Evolutionary conservation across 2,797 vertebrate genomes (phyloP).

Genomic region (Vultur gryphus): DNA sequence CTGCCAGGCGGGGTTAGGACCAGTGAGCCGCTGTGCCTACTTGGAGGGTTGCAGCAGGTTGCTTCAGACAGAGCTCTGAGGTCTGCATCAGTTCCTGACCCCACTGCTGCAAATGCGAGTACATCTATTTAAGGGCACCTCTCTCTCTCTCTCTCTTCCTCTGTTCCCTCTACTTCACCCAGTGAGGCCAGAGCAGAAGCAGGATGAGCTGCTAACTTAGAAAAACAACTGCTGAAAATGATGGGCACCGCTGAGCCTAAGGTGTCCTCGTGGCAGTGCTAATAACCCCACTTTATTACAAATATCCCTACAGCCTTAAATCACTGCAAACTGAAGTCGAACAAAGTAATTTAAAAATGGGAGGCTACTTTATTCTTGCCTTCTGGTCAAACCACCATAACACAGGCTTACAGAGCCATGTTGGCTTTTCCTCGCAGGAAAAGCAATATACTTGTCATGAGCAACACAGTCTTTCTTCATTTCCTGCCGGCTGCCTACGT

Average conservation of each 20-base stretch:
- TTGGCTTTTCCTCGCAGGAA: neutral
- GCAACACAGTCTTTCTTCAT: neutral
- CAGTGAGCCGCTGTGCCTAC: accelerated
- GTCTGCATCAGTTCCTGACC: neutral
- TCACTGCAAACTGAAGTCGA: conserved; percentile 28
- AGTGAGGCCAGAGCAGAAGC: neutral
- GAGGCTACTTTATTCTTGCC: conserved; percentile 30
- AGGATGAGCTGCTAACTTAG: neutral
- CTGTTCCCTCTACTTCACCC: neutral
- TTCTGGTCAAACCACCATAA: neutral
- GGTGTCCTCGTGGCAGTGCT: neutral
- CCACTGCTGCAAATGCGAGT: accelerated
- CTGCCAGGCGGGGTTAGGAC: neutral
- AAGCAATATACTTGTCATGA: neutral
- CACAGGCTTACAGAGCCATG: conserved; percentile 4
- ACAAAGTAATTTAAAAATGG: conserved; percentile 25
- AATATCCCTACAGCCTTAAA: conserved; percentile 14
- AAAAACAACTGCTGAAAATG: neutral
- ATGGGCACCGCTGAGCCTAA: neutral
- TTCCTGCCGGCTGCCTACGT: neutral
- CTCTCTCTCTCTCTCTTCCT: neutral
- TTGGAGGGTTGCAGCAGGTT: neutral
- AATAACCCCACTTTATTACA: neutral
- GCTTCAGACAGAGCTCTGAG: neutral
- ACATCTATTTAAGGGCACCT: neutral